Conservation (phyloP, 2,888 invertebrate species). For the Lepetodrilus schrolli region DNA sequence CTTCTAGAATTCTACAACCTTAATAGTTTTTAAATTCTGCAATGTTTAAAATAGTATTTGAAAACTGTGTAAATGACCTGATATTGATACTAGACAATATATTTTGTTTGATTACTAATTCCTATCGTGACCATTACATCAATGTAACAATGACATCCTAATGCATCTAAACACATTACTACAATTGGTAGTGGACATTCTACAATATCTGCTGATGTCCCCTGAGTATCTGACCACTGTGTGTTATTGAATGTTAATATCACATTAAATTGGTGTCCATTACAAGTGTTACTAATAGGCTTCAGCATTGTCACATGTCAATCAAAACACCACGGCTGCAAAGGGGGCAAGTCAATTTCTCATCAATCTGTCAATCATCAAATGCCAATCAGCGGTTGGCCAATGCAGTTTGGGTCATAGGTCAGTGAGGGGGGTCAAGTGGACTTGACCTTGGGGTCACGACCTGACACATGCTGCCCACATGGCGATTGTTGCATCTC, state of each 20-base stretch:
- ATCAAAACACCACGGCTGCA: background rate
- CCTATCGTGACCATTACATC: no score
- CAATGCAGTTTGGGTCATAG: background rate
- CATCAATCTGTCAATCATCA: constrained; percentile 13
- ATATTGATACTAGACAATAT: no score
- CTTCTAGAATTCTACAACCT: no score
- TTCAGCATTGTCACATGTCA: background rate
- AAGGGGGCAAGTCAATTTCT: constrained; percentile 27
- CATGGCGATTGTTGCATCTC: constrained; percentile 20
- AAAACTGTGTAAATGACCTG: no score
- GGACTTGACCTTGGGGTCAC: background rate
- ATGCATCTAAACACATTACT: background rate
- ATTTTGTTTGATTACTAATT: no score
- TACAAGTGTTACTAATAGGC: background rate
- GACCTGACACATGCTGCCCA: constrained; percentile 8
- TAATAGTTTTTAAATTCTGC: no score
- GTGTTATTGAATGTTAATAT: constrained; percentile 1
- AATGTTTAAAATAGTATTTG: no score
- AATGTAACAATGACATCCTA: no score
- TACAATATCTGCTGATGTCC: background rate
- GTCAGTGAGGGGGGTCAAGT: constrained; percentile 17
- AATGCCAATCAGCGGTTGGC: background rate
- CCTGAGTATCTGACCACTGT: background rate
- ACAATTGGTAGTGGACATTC: no score
- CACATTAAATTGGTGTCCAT: constrained; percentile 11